Evolutionary conservation across 2,888 invertebrate genomes (phyloP), one percentile per base, ranked within the genome.

Genomic region (Leuctra nigra): DNA sequence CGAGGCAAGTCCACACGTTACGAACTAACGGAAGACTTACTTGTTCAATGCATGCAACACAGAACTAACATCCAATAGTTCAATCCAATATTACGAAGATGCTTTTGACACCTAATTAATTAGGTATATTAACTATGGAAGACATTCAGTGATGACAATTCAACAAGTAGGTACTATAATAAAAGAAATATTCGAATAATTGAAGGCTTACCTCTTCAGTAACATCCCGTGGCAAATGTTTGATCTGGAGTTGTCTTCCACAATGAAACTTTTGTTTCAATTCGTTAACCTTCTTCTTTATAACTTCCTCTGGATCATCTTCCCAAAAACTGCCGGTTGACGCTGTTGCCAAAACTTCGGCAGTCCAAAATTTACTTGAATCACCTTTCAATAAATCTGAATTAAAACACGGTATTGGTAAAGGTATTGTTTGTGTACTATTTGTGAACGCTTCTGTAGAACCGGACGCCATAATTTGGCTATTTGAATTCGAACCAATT

Each of bases 201-300:
- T 4, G 4, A 7, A 6, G 4, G 9, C 66, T 66, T 62, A 71
- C 73, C 68, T 72, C 69, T 65, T 72, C 71, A 6, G 69, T 68
- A 47, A 70, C 70, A 64, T 72, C 72, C 33, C 72, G 64, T 7
- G 73, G 73, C 54, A 73, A 63, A 64, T 73, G 71, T 59, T 72
- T 71, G 50, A 73, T 68, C 61, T 68, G 68, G 20, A 73, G 65
- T 57, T 70, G 69, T 16, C 73, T 65, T 46, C 72, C 71, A 57
- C 65, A 66, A 63, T 73, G 73, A 61, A 72, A 73, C 61, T 69
- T 68, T 36, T 67, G 62, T 58, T 69, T 69, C 38, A 70, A 64
- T 52, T 68, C 68, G 54, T 69, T 66, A 20, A 70, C 67, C 52
- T 68, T 66, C 59, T 69, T 68, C 62, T 70, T 69, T 4, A 68